phyloP scores from a whole-genome alignment of 1,140 invertebrate species.

The Globodera ellingtonae region DNA sequence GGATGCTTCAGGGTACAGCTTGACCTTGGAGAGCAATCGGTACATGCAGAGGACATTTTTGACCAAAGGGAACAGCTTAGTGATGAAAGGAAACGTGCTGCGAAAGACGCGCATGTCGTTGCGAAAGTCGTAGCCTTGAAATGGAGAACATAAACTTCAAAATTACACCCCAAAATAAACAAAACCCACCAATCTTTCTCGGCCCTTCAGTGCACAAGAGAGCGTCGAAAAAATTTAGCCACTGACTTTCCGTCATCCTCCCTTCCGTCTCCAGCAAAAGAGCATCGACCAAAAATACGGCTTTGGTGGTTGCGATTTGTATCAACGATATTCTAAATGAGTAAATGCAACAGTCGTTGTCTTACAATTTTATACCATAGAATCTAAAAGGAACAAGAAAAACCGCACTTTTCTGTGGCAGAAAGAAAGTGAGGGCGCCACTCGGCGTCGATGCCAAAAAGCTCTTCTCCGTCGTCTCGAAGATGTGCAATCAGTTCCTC shows the following conservation, averaged over 20 bases:
- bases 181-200: conserved; percentile 27
- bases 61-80: neutral
- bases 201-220: conserved; percentile 26
- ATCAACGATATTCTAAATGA: conserved; percentile 31
- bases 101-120: conserved; percentile 36
- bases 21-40: conserved; percentile 11
- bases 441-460: conserved; percentile 38
- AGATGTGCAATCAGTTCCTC: conserved; percentile 28
- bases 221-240: conserved; percentile 35
- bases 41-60: conserved; percentile 33
- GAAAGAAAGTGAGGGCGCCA: conserved; percentile 36
- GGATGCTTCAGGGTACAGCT: conserved; percentile 9
- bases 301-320: conserved; percentile 28
- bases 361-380: neutral
- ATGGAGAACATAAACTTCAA: neutral
- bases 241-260: conserved; percentile 23
- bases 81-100: conserved; percentile 34
- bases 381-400: neutral
- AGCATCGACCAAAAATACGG: conserved; percentile 35
- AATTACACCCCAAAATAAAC: neutral
- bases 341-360: neutral
- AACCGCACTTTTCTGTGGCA: conserved; percentile 29
- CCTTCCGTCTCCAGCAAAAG: conserved; percentile 10
- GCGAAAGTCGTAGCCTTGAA: conserved; percentile 35
- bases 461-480: conserved; percentile 12